These are phyloP conservation scores for Agrochola macilenta DNA, from an alignment of 2,888 invertebrate species.

Conservation along the genomic window DNA sequence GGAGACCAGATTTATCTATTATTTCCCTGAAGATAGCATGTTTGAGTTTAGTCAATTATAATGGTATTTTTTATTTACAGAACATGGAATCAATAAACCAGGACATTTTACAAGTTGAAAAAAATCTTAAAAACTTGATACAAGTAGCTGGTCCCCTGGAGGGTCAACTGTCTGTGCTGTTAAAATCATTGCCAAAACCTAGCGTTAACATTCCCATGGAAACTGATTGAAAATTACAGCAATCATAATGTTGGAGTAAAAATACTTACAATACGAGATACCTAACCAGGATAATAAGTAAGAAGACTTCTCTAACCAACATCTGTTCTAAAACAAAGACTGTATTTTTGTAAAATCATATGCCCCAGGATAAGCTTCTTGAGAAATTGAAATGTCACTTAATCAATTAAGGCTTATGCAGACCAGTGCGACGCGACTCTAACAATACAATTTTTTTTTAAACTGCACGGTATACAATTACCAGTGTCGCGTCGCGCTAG, in stretches of 20 bases:
- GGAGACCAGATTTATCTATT: neutral
- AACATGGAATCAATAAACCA: constrained; percentile 86
- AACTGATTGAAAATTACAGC: constrained; percentile 71
- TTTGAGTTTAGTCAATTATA: neutral
- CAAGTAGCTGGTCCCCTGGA: constrained; percentile 82
- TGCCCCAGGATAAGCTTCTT: neutral
- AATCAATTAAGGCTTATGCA: neutral
- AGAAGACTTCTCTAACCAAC: neutral
- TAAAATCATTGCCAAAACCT: constrained; percentile 82
- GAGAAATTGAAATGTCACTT: neutral
- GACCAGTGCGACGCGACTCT: too few species aligned
- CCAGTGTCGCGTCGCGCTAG: too few species aligned
- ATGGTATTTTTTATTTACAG: constrained; percentile 71
- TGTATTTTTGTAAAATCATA: neutral
- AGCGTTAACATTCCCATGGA: constrained; percentile 79
- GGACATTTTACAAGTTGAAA: constrained; percentile 83
- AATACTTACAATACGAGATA: neutral
- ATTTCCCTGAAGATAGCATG: neutral
- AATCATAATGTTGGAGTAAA: neutral
- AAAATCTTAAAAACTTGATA: constrained; percentile 80
- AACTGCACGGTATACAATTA: too few species aligned
- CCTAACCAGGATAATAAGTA: neutral
- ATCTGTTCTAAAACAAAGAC: neutral
- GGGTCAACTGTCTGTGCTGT: constrained; percentile 78
- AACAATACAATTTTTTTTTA: too few species aligned